Evolutionary conservation across 2,113 vertebrate genomes (phyloP).

Genomic region (Pteronura brasiliensis): DNA sequence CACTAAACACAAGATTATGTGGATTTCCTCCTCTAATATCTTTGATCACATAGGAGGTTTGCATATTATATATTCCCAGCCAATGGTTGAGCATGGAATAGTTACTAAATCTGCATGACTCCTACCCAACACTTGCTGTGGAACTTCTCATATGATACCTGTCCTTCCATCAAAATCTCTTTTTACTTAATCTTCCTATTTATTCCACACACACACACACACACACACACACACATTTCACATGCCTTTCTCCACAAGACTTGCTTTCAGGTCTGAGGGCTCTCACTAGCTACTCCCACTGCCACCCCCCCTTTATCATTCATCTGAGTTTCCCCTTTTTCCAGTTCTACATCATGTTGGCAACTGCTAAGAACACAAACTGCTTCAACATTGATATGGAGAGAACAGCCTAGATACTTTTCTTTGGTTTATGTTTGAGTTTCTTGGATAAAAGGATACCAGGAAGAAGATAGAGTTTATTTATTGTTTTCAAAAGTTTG

Average conservation of each 20-base stretch:
- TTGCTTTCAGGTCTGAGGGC: neutral
- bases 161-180: neutral
- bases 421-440: neutral
- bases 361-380: neutral
- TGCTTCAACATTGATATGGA: neutral
- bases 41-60: neutral
- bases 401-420: neutral
- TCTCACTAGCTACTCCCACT: neutral
- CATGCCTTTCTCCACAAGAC: neutral
- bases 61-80: neutral
- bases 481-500: neutral
- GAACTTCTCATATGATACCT: neutral
- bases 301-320: neutral
- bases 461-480: neutral
- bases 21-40: neutral
- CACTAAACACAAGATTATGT: neutral
- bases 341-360: neutral
- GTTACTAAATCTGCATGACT: neutral
- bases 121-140: neutral
- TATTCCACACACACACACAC: too few species aligned
- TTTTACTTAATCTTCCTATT: neutral
- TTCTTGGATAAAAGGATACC: neutral
- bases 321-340: neutral
- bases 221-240: neutral
- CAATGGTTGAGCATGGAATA: neutral